These are phyloP conservation scores for Disparrhopalites patrizii DNA, from an alignment of 2,888 invertebrate species.

Conservation along the genomic window DNA sequence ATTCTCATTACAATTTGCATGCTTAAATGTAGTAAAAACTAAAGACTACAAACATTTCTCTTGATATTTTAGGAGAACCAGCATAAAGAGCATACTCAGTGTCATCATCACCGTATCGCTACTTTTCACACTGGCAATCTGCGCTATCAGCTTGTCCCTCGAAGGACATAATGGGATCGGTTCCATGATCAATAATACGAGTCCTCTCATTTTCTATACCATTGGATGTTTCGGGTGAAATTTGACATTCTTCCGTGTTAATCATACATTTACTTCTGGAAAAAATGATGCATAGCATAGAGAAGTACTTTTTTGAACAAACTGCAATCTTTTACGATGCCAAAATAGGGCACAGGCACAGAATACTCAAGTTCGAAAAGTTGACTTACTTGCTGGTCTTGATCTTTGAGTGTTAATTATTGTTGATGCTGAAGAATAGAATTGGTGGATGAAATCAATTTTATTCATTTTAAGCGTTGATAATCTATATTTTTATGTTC, in stretches of 20 bases:
- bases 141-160: neutral
- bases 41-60: no score
- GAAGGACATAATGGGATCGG: neutral
- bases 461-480: neutral
- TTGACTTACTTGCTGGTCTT: no score
- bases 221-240: conserved; percentile 5
- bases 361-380: no score
- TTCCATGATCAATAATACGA: neutral
- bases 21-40: no score
- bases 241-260: neutral
- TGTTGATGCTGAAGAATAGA: no score
- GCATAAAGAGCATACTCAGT: no score
- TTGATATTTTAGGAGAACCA: no score
- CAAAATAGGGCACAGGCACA: neutral
- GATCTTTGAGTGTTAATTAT: no score
- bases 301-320: neutral
- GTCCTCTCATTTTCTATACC: conserved; percentile 16
- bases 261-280: no score
- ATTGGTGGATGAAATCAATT: no score
- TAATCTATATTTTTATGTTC: neutral
- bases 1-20: no score
- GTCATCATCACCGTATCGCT: neutral
- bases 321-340: neutral
- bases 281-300: no score
- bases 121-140: neutral